phyloP scores from a whole-genome alignment of 2,888 invertebrate genomes.

The Sthenelais limicola region DNA sequence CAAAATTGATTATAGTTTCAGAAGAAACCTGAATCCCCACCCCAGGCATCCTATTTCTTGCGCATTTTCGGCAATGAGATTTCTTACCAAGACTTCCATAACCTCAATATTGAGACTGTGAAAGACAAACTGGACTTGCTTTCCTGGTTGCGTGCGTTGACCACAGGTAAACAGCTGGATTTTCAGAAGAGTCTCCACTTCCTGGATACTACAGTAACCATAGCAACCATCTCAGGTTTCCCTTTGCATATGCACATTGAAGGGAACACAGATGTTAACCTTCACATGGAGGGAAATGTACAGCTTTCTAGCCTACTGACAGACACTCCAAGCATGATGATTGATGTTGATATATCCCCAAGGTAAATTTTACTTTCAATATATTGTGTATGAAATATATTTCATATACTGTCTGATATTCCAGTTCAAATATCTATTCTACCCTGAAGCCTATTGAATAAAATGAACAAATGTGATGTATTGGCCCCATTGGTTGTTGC shows the following conservation, averaged over 20 bases:
- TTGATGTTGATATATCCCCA: constrained; percentile 87
- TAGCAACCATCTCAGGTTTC: constrained; percentile 88
- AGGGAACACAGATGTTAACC: constrained; percentile 88
- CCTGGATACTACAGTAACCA: constrained; percentile 87
- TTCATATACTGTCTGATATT: too few species aligned
- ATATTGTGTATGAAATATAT: too few species aligned
- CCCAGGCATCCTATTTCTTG: constrained; percentile 77
- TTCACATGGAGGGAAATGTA: constrained; percentile 85
- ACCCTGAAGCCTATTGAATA: too few species aligned
- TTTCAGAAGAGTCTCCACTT: constrained; percentile 85
- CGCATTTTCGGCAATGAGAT: constrained; percentile 92
- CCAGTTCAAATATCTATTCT: too few species aligned
- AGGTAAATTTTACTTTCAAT: too few species aligned
- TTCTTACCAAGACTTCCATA: constrained; percentile 71
- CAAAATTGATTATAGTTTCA: background rate
- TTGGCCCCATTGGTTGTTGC: too few species aligned
- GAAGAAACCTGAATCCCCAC: constrained; percentile 37
- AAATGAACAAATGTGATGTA: too few species aligned
- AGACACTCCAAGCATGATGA: constrained; percentile 77
- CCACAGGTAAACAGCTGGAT: constrained; percentile 81
- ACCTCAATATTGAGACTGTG: constrained; percentile 50
- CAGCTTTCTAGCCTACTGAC: constrained; percentile 78
- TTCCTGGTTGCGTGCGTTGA: constrained; percentile 76
- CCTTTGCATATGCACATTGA: constrained; percentile 88
- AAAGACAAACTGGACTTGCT: constrained; percentile 71